Evolutionary conservation across 30 jellyfish, hydroid and myxozoan species (phyloP).

Genomic region (Chironex yamaguchii): DNA sequence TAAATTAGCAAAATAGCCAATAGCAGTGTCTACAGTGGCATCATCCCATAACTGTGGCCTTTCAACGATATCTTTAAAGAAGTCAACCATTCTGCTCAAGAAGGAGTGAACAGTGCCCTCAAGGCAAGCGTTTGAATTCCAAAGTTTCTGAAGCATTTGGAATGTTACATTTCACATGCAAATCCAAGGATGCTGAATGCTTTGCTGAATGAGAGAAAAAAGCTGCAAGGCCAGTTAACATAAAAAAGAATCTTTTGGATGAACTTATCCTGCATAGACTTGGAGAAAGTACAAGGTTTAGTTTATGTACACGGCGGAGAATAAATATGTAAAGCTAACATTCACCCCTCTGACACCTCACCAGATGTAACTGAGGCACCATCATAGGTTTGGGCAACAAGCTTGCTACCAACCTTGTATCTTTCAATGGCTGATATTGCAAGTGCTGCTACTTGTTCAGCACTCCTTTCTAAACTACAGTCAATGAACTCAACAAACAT

Average conservation of each 20-base stretch:
- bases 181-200: not conserved
- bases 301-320: slow-evolving; percentile 34
- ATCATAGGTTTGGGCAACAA: slow-evolving; percentile 45
- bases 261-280: slow-evolving; percentile 24
- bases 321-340: slow-evolving; percentile 11
- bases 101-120: slow-evolving; percentile 29
- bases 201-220: slow-evolving; percentile 37
- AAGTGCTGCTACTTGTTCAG: slow-evolving; percentile 21
- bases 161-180: not conserved
- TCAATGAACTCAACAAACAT: slow-evolving; percentile 17
- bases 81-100: slow-evolving; percentile 11
- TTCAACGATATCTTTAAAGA: slow-evolving; percentile 26
- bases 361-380: slow-evolving; percentile 48
- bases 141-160: slow-evolving; percentile 22
- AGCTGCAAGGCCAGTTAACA: not conserved
- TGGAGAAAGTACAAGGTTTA: slow-evolving; percentile 14
- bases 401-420: slow-evolving; percentile 33
- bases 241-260: slow-evolving; percentile 8
- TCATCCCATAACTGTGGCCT: slow-evolving; percentile 47
- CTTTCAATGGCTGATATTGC: slow-evolving; percentile 8
- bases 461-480: slow-evolving; percentile 32
- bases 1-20: slow-evolving; percentile 19
- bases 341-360: slow-evolving; percentile 15
- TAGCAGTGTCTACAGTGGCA: slow-evolving; percentile 35
- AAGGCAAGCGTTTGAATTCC: slow-evolving; percentile 54